Percentiles rank a stretch among this genome's conserved stretches.
Conservation (phyloP, 2,888 invertebrate species). For the Caenorhabditis plicata region DNA sequence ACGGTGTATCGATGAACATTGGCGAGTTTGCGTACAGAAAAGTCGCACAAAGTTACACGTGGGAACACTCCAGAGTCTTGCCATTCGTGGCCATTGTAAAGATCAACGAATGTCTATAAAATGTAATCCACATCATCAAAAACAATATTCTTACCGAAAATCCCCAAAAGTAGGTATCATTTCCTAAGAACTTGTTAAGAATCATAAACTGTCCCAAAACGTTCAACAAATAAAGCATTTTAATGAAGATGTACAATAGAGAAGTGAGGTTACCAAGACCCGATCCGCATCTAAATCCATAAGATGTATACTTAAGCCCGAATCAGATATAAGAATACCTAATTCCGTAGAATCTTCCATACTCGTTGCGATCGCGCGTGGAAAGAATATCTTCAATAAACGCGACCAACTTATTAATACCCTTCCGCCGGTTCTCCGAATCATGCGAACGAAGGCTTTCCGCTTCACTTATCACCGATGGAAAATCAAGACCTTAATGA, state of each 20-base stretch:
- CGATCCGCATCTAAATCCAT: constrained; percentile 25
- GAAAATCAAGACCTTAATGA: constrained; percentile 39
- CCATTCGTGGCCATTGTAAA: constrained; percentile 63
- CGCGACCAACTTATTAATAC: constrained; percentile 45
- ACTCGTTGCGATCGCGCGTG: constrained; percentile 28
- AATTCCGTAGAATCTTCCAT: constrained; percentile 31
- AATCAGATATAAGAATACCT: not conserved
- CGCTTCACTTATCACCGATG: constrained; percentile 56
- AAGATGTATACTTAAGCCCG: not conserved
- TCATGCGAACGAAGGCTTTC: constrained; percentile 37
- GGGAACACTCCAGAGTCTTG: constrained; percentile 65
- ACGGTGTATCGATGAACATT: constrained; percentile 64
- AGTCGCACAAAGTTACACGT: constrained; percentile 58
- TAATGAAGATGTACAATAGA: constrained; percentile 57
- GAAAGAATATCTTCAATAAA: constrained; percentile 55
- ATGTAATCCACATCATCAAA: not conserved
- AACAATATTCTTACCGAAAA: constrained; percentile 48
- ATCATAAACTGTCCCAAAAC: constrained; percentile 63
- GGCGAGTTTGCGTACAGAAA: constrained; percentile 66
- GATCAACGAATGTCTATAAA: constrained; percentile 53
- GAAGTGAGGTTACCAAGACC: constrained; percentile 35
- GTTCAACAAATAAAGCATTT: constrained; percentile 61
- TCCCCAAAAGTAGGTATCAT: constrained; percentile 64
- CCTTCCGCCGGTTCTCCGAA: constrained; percentile 43
- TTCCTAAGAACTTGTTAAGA: constrained; percentile 65